A percentile compares a stretch with the other conserved stretches of the same genome.
Evolutionary conservation across 2,888 invertebrate species (phyloP).

Genomic region (Phyto melanocephala): DNA sequence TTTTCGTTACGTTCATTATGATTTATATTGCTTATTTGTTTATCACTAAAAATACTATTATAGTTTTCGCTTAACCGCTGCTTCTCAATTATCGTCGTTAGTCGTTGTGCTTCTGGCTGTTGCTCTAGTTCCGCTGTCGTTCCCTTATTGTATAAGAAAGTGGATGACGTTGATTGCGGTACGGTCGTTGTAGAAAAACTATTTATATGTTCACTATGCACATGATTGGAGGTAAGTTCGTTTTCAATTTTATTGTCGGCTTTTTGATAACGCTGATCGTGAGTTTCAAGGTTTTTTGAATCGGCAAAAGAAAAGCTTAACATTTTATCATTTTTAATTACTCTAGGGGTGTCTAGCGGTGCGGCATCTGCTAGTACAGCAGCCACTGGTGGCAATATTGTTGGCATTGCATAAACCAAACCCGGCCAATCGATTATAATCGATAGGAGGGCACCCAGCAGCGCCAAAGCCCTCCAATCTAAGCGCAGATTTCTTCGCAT

Average conservation of each 20-base stretch:
- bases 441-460: conserved; percentile 79
- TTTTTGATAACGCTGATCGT: not conserved
- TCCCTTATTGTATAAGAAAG: not conserved
- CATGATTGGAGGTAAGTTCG: conserved; percentile 32
- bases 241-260: not conserved
- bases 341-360: conserved; percentile 40
- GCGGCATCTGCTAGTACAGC: conserved; percentile 33
- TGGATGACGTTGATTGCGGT: not conserved
- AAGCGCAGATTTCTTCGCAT: conserved; percentile 77
- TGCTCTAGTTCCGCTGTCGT: conserved; percentile 43
- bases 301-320: conserved; percentile 38
- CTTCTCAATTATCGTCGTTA: conserved; percentile 41
- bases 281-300: not conserved
- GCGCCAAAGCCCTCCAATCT: conserved; percentile 79
- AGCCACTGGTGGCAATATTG: conserved; percentile 64
- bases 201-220: not conserved
- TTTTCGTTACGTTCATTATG: conserved; percentile 6
- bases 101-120: conserved; percentile 35
- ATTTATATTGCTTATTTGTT: conserved; percentile 33
- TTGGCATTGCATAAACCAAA: conserved; percentile 75
- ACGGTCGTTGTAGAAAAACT: conserved; percentile 24
- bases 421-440: conserved; percentile 76
- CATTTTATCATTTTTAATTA: conserved; percentile 61
- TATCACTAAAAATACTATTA: conserved; percentile 57
- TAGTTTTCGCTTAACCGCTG: conserved; percentile 51